Percentiles rank a stretch among this genome's conserved stretches.
These are phyloP conservation scores for Didymodactylos carnosus DNA, from an alignment of 2,888 invertebrate genomes.

Conservation along the genomic window DNA sequence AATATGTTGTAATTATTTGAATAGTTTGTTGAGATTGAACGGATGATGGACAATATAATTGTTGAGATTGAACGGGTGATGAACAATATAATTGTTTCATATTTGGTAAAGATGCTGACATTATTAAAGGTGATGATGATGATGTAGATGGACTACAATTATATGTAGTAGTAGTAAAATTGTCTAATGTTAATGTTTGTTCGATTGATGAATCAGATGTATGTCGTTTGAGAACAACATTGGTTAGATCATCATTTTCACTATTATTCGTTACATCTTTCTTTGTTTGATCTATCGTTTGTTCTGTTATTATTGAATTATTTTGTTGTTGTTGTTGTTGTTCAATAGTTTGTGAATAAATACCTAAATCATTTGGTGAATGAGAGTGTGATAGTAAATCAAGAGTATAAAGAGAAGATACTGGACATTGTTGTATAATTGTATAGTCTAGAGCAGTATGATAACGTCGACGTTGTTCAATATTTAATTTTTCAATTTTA, in stretches of 20 bases:
- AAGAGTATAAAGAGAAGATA: not conserved
- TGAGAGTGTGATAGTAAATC: not conserved
- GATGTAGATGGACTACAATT: too few relatives aligned
- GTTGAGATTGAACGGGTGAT: too few relatives aligned
- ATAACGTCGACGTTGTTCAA: constrained; percentile 9
- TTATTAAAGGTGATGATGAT: not conserved
- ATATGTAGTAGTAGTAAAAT: too few relatives aligned
- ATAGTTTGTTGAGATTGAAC: not conserved
- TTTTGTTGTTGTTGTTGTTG: too few relatives aligned
- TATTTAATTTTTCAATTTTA: constrained; percentile 53
- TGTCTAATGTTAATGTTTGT: too few relatives aligned
- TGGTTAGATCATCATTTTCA: too few relatives aligned
- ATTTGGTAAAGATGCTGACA: not conserved
- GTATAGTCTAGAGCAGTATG: not conserved
- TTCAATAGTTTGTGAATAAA: not conserved
- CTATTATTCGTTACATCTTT: not conserved
- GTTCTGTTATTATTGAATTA: not conserved
- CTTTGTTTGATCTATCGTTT: not conserved
- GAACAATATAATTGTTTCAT: not conserved
- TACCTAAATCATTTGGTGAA: not conserved
- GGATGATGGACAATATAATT: too few relatives aligned
- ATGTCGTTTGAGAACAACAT: too few relatives aligned
- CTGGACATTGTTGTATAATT: not conserved
- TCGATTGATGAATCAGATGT: too few relatives aligned
- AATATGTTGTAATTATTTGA: not conserved